Evolutionary conservation across 1,140 invertebrate genomes (phyloP), one percentile per base, ranked within the genome.

Genomic region (Drosophila kikkawai): DNA sequence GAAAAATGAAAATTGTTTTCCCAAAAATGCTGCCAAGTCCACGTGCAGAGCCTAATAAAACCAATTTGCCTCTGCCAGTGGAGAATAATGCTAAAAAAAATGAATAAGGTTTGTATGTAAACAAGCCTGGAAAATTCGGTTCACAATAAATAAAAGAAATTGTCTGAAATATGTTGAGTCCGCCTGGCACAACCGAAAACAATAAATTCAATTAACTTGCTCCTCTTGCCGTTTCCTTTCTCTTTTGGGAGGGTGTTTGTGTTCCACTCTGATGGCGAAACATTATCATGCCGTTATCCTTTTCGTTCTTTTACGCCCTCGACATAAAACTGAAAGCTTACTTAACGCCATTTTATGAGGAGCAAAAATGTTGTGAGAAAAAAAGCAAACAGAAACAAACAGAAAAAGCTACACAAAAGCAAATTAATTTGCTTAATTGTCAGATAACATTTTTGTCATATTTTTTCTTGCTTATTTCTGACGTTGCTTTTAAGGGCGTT

Each of bases 121-220:
- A 47, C 45, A 56, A 60, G 64, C 26, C 53, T 37, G 63, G 12
- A 67, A 66, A 77, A 67, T 45, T 29, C 17, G 53, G 29, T 37
- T 36, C 32, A 48, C 29, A 47, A 64, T 39, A 57, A 75, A 58
- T 57, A 58, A 58, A 44, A 32, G n/a, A 53, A 47, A 68, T 56
- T 70, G 39, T 39, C 51, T 70, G 64, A 69, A 64, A 75, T 44
- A 55, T 57, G 67, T 61, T n/a, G 65, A 74, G 32, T 48, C 37
- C 56, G 34, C 37, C 56, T 59, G 60, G 60, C 69, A 45, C 42
- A 60, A 51, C 61, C 44, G 51, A 51, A 70, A 79, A 79, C 75
- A 78, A 79, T 79, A 79, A 79, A 79, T 79, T 79, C 76, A 79
- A 79, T 79, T 79, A 79, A 79, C 75, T 79, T 79, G 42, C 58